Evolutionary conservation across 30 jellyfish, hydroid and myxozoan species (phyloP).

Genomic region (Catostylus mosaicus): DNA sequence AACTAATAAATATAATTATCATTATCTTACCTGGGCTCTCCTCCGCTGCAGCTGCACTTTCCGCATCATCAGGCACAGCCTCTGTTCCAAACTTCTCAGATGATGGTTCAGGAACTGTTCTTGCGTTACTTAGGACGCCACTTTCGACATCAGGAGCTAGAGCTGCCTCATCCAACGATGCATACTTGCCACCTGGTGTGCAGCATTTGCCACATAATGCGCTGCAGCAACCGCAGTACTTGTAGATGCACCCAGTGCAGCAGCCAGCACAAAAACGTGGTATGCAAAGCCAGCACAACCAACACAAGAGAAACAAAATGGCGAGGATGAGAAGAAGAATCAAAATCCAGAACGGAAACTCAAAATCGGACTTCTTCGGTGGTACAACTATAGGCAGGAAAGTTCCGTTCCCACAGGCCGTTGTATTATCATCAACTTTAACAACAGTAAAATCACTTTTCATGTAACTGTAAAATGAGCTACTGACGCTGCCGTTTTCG

Average conservation of each 20-base stretch:
- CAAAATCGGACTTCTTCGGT: background rate
- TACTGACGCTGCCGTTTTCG: constrained; percentile 43
- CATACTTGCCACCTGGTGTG: constrained; percentile 71
- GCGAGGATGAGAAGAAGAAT: constrained; percentile 63
- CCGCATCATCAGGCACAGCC: constrained; percentile 42
- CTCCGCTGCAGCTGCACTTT: constrained; percentile 18
- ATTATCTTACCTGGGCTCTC: background rate
- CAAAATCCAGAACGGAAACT: constrained; percentile 63
- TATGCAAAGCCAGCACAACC: constrained; percentile 73
- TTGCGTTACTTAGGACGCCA: constrained; percentile 63
- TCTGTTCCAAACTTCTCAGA: constrained; percentile 30
- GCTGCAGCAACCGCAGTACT: constrained; percentile 57
- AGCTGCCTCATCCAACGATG: constrained; percentile 48
- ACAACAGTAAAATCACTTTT: constrained; percentile 40
- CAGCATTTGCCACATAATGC: constrained; percentile 70
- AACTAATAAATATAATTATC: too few relatives aligned
- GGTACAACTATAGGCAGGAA: constrained; percentile 25
- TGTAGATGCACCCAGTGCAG: constrained; percentile 61
- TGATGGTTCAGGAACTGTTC: constrained; percentile 36
- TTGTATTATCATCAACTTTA: constrained; percentile 26
- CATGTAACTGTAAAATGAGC: constrained; percentile 23
- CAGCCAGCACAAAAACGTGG: constrained; percentile 71
- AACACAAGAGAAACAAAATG: constrained; percentile 44
- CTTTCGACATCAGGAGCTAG: constrained; percentile 51
- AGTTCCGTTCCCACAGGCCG: constrained; percentile 20